phyloP scores from a whole-genome alignment of 2,113 vertebrate species.

The Brevimyrus niger region DNA sequence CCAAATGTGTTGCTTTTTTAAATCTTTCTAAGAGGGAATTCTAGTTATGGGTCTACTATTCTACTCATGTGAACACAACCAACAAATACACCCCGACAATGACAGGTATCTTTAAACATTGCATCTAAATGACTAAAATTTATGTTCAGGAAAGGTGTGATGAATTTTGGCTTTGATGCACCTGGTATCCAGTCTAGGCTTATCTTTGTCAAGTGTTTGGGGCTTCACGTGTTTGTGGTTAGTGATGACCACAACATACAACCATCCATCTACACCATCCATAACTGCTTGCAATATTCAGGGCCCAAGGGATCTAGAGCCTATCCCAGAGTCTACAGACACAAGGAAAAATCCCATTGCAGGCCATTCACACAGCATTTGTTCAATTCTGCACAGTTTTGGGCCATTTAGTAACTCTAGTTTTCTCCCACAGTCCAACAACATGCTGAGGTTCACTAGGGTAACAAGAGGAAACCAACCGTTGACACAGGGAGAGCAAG shows the following conservation, averaged over 20 bases:
- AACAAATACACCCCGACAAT: neutral
- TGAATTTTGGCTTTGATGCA: neutral
- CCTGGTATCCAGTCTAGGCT: neutral
- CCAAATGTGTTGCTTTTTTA: neutral
- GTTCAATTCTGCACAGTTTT: neutral
- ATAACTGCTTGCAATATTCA: neutral
- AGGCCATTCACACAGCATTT: neutral
- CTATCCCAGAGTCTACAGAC: neutral
- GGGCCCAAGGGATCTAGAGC: neutral
- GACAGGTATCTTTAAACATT: neutral
- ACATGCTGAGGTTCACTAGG: no score
- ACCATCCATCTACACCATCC: neutral
- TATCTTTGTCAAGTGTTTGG: neutral
- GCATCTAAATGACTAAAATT: neutral
- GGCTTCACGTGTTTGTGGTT: no score
- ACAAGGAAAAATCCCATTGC: neutral
- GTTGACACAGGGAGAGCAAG: neutral
- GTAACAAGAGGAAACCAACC: neutral
- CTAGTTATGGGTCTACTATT: neutral
- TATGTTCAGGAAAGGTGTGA: neutral
- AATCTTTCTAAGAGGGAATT: neutral
- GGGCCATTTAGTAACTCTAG: neutral
- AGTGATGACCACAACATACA: neutral
- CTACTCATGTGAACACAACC: neutral
- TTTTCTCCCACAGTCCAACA: no score